Evolutionary conservation across 2,797 vertebrate species (phyloP).

Genomic region (Psittacula echo): DNA sequence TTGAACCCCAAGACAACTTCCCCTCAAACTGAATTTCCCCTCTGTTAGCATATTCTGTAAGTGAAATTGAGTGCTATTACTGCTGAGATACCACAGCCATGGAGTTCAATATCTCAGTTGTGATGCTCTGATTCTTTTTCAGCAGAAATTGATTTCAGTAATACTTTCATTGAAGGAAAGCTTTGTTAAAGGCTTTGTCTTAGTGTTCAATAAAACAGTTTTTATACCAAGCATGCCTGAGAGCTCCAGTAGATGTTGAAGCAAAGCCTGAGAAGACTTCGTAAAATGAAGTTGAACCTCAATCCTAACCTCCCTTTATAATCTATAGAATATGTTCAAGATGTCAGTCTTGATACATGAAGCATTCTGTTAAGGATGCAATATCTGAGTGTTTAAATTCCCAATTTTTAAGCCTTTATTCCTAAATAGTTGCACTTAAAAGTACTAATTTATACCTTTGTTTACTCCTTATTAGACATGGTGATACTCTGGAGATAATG

Average conservation of each 20-base stretch:
- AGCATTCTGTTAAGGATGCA: neutral
- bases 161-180: neutral
- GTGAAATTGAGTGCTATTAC: neutral
- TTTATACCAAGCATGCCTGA: neutral
- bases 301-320: neutral
- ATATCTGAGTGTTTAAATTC: neutral
- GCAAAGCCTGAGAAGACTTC: neutral
- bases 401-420: neutral
- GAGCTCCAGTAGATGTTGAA: neutral
- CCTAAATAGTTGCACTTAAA: neutral
- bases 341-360: neutral
- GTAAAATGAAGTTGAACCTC: neutral
- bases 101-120: neutral
- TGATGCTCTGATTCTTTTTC: neutral
- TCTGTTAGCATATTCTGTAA: neutral
- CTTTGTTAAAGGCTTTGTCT: constrained; percentile 3
- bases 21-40: neutral
- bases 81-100: neutral
- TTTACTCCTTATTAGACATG: neutral
- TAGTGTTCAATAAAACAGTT: neutral
- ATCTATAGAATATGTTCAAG: neutral
- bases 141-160: neutral
- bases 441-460: neutral
- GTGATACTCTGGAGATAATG: neutral
- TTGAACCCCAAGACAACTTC: neutral